phyloP scores from a whole-genome alignment of 1,140 invertebrate genomes.

The Teleopsis dalmanni region DNA sequence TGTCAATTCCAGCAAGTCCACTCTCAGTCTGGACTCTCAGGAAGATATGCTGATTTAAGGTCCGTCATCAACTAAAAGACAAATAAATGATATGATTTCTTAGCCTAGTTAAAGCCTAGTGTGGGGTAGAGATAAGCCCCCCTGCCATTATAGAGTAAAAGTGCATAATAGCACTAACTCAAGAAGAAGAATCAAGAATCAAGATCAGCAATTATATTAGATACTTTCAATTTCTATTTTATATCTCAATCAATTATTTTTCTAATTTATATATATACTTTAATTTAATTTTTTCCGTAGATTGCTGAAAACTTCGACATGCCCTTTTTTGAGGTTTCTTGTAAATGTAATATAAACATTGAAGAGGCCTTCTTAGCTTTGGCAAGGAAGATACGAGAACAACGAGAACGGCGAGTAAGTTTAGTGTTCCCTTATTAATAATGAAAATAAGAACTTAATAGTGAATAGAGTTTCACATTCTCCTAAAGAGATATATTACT shows the following conservation, averaged over 20 bases:
- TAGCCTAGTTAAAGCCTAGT: not conserved
- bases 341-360: slow-evolving; percentile 84
- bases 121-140: not conserved
- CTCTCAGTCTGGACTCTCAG: no score
- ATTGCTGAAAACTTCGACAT: slow-evolving; percentile 85
- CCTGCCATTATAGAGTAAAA: not conserved
- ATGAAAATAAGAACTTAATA: no score
- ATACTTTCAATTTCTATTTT: not conserved
- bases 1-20: no score
- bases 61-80: no score
- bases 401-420: slow-evolving; percentile 63
- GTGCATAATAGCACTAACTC: no score
- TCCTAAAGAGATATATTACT: no score
- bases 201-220: no score
- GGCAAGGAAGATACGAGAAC: slow-evolving; percentile 72
- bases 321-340: slow-evolving; percentile 88
- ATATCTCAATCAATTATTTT: not conserved
- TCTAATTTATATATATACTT: slow-evolving; percentile 3
- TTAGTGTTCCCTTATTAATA: no score
- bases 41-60: no score
- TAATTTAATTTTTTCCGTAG: slow-evolving; percentile 43
- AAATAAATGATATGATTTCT: no score
- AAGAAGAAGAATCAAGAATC: no score
- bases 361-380: slow-evolving; percentile 78
- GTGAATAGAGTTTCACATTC: no score